phyloP scores from a whole-genome alignment of 2,888 invertebrate species.

The Melangyna quadrimaculata region DNA sequence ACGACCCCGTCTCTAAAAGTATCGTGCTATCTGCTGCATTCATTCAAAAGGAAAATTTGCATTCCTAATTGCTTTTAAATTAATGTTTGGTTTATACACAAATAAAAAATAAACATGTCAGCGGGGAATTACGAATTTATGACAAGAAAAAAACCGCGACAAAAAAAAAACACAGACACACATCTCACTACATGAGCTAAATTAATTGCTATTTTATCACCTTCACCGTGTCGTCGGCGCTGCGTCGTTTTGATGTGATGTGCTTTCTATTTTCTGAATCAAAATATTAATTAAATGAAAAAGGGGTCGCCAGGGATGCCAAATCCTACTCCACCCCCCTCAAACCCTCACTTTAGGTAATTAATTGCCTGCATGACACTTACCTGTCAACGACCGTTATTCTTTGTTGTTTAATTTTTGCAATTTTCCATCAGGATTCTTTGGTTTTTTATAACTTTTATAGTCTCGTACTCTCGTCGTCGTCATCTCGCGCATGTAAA shows the following conservation, averaged over 20 bases:
- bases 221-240: background rate
- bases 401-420: constrained; percentile 2
- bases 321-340: background rate
- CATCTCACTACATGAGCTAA: constrained; percentile 33
- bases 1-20: no score
- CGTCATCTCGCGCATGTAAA: constrained; percentile 60
- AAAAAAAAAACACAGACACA: no score
- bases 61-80: background rate
- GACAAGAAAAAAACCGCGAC: background rate
- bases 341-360: background rate
- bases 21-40: background rate
- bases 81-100: background rate
- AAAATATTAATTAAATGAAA: constrained; percentile 62
- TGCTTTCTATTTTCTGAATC: background rate
- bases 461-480: constrained; percentile 36
- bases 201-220: constrained; percentile 61
- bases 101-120: constrained; percentile 5
- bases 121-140: background rate
- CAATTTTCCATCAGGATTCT: background rate
- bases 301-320: background rate
- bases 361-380: constrained; percentile 37
- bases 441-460: background rate
- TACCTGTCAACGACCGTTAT: constrained; percentile 57
- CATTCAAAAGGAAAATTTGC: background rate
- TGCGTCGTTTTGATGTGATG: background rate